A percentile compares a stretch with the other conserved stretches of the same genome.
Conservation (phyloP, 2,888 invertebrate genomes). For the Zele albiditarsus region DNA sequence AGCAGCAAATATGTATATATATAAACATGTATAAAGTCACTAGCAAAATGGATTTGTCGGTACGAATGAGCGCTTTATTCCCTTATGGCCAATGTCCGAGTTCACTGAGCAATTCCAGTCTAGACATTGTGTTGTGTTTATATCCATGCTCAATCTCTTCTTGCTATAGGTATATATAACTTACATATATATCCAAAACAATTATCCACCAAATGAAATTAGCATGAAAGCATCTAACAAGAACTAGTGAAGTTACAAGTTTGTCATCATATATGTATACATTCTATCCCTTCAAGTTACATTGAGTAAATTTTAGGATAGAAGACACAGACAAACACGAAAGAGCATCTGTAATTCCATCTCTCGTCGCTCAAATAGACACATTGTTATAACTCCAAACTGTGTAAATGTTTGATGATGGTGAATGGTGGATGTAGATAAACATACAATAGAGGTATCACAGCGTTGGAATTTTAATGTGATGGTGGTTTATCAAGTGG, state of each 20-base stretch:
- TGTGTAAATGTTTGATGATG: background rate
- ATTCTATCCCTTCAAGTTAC: background rate
- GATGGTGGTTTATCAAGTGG: constrained; percentile 18
- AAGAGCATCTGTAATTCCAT: constrained; percentile 1
- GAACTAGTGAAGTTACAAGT: constrained; percentile 1
- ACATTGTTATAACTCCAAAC: background rate
- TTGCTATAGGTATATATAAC: background rate
- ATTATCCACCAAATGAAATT: background rate
- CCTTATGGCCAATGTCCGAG: constrained; percentile 5
- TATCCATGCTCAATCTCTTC: background rate
- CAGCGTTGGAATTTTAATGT: constrained; percentile 23
- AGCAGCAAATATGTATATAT: no score
- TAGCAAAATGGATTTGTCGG: constrained; percentile 7
- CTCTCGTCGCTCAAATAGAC: constrained; percentile 6
- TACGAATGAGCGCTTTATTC: background rate
- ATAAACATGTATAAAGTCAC: background rate
- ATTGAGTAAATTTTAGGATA: background rate
- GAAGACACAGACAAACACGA: background rate
- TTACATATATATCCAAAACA: background rate
- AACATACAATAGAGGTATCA: constrained; percentile 14
- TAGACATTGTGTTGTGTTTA: constrained; percentile 4
- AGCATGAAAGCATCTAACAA: constrained; percentile 1
- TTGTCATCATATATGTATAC: background rate
- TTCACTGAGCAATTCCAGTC: constrained; percentile 5
- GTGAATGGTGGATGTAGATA: background rate